Evolutionary conservation across 2,113 vertebrate genomes (phyloP), one percentile per base, ranked within the genome.

Genomic region (Poecilia latipinna): DNA sequence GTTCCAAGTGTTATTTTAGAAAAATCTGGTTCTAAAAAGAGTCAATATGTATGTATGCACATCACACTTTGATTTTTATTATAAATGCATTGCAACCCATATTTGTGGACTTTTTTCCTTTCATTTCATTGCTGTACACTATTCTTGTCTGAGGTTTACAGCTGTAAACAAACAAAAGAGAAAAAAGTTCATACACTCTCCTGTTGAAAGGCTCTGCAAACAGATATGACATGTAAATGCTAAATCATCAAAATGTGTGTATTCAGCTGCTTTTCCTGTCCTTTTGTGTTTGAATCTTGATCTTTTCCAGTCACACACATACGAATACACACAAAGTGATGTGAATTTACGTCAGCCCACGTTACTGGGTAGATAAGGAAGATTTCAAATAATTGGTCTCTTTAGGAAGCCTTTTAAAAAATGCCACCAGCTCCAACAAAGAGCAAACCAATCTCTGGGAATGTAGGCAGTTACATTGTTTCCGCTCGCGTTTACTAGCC

Each of bases 351-450:
- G 29, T 42, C 51, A 64, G 54, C 24, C 6, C 0, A 3, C 17
- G 66, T 79, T 61, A 61, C 12, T 65, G 35, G 42, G 35, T 6
- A 54, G 24, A 19, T 62, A 22, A 39, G 65, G 67, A 28, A 72
- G 31, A 71, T 63, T 67, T 74, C 33, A 65, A 66, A 48, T 74
- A 60, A 72, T 65, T 73, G 54, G 51, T 62, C 24, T 54, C 75
- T 69, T 69, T 22, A 12, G 83, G 78, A 80, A 84, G 70, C 54
- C 4, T 78, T 89, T 74, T 74, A 29, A 71, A 72, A 89, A 87
- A 89, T 72, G 77, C 35, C 70, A 70, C n/a, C 7, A 13, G 74
- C 81, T 75, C 42, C 48, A 32, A 48, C 48, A 61, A 68, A 74
- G 68, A 69, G 62, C 48, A 88, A 88, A 84, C 84, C 73, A 69